Evolutionary conservation across 2,113 vertebrate genomes (phyloP), one percentile per base, ranked within the genome.

Genomic region (Hemichromis elongatus): DNA sequence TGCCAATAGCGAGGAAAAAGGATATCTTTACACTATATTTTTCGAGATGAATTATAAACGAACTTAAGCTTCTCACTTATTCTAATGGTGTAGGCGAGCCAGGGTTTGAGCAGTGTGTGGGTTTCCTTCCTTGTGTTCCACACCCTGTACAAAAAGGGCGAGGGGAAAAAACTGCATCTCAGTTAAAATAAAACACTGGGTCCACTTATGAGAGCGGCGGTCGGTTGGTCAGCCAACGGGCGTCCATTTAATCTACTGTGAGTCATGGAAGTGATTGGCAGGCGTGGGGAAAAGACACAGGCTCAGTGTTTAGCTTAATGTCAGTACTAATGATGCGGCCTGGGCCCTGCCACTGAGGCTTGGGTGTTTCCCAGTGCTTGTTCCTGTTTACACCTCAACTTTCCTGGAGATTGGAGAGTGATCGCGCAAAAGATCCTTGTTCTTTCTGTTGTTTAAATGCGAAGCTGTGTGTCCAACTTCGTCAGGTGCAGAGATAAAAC

Each of bases 351-450:
- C 56, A 21, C 90, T 88, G 56, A 92, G 86, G 91, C 84, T 85
- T 88, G 91, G 88, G 90, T 47, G 73, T 93, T 86, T 90, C 86
- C 88, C 83, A 84, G 45, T 88, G 86, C 88, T 89, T 92, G 54
- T 92, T 95, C 87, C 91, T 94, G 93, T 95, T 95, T 95, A 94
- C 91, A 83, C 79, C 52, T 85, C 84, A 87, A 85, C 79, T 88
- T 90, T 92, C 91, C 92, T 93, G 45, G 90, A 90, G 77, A 91
- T 79, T 81, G 83, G 77, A 61, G 83, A n/a, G 37, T 50, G 33
- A 24, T 70, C 19, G 11, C 21, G 16, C 26, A 85, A 14, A 75
- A 37, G 63, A 59, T 85, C 79, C 42, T 19, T 77, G 52, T 77
- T 77, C 78, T 53, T 63, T 21, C 28, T 42, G 55, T 28, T 54